These are phyloP conservation scores for Machimus rusticus DNA, from an alignment of 2,888 invertebrate species.

Conservation along the genomic window DNA sequence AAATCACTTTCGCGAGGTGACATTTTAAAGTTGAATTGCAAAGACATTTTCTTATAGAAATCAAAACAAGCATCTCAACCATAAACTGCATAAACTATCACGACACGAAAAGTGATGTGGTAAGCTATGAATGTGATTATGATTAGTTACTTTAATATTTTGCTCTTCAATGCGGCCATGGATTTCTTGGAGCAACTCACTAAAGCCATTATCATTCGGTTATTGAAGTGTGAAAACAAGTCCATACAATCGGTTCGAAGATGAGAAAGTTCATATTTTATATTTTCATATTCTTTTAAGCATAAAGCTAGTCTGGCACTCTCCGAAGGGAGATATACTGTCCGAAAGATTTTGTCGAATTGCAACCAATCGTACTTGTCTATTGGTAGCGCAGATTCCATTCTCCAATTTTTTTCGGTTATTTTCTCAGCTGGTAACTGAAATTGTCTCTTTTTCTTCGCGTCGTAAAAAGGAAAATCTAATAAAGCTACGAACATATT, in stretches of 20 bases:
- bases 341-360: conserved; percentile 59
- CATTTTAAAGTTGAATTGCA: too few species aligned
- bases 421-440: conserved; percentile 69
- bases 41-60: too few species aligned
- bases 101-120: neutral
- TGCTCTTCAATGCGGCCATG: conserved; percentile 73
- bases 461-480: conserved; percentile 59
- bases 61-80: too few species aligned
- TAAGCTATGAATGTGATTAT: neutral
- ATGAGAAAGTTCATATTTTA: conserved; percentile 68
- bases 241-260: conserved; percentile 80
- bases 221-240: conserved; percentile 80
- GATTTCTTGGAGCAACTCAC: conserved; percentile 78
- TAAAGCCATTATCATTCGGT: conserved; percentile 75
- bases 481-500: conserved; percentile 74
- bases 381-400: conserved; percentile 56
- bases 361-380: conserved; percentile 61
- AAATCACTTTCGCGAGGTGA: too few species aligned
- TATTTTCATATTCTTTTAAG: conserved; percentile 71
- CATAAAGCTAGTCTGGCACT: conserved; percentile 53
- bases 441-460: conserved; percentile 67
- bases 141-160: neutral
- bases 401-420: conserved; percentile 61
- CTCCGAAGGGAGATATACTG: conserved; percentile 56
- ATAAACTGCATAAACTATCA: too few species aligned